These are phyloP conservation scores for Heterocephalus glaber DNA, from an alignment of 2,113 vertebrate genomes.

Conservation along the genomic window DNA sequence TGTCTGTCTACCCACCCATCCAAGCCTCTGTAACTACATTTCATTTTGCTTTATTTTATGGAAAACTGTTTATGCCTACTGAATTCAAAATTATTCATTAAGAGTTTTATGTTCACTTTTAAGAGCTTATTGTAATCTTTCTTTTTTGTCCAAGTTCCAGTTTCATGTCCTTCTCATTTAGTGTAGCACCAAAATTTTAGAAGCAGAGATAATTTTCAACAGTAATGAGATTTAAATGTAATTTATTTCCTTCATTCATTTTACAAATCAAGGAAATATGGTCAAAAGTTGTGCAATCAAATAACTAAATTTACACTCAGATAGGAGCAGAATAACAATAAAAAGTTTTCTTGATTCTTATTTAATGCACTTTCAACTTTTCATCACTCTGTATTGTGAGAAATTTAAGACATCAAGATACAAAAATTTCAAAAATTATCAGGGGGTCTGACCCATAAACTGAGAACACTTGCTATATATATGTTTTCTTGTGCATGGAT, in stretches of 20 bases:
- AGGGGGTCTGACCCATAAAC: not conserved
- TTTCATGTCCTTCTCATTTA: not conserved
- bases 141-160: not conserved
- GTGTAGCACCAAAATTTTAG: not conserved
- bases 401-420: not conserved
- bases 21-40: not conserved
- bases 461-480: not conserved
- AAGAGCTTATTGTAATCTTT: not conserved
- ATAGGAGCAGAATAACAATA: not conserved
- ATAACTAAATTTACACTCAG: not conserved
- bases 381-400: not conserved
- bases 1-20: not conserved
- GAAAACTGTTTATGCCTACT: not conserved
- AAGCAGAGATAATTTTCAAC: not conserved
- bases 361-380: not conserved
- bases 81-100: not conserved
- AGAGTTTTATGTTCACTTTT: not conserved
- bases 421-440: not conserved
- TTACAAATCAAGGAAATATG: not conserved
- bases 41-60: not conserved
- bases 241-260: not conserved
- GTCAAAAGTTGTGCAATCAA: not conserved
- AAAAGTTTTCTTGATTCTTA: not conserved
- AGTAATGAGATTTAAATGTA: not conserved
- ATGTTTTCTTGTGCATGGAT: not conserved